A percentile compares a stretch with the other conserved stretches of the same genome.
Conservation (phyloP, 2,797 vertebrate species). For the Lerista edwardsae region DNA sequence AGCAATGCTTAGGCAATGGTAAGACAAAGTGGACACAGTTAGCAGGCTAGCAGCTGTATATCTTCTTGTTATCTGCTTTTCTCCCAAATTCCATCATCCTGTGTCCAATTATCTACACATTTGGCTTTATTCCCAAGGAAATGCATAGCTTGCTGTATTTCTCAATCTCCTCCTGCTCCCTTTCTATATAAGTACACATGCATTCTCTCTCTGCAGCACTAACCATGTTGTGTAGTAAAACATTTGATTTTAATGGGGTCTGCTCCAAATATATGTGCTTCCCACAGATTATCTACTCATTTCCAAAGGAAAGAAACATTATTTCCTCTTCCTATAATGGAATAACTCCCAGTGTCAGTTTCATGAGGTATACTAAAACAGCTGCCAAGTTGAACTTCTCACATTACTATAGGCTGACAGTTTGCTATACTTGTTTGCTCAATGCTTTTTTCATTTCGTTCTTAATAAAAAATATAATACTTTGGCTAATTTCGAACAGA, state of each 20-base stretch:
- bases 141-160: background rate
- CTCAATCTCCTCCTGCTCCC: background rate
- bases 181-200: too few species aligned
- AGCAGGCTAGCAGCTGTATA: background rate
- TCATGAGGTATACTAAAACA: conserved; percentile 11
- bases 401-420: background rate
- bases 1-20: too few species aligned
- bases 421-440: background rate
- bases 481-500: conserved; percentile 10
- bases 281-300: background rate
- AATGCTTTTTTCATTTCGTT: background rate
- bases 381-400: conserved; percentile 13
- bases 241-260: too few species aligned
- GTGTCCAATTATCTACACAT: conserved; percentile 61
- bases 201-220: too few species aligned
- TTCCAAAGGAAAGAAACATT: background rate
- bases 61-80: conserved; percentile 5
- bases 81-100: conserved; percentile 41
- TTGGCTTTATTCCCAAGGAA: conserved; percentile 40
- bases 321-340: conserved; percentile 24
- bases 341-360: conserved; percentile 33
- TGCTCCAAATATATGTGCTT: too few species aligned
- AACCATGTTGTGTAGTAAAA: too few species aligned
- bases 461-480: fast-evolving
- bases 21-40: too few species aligned